phyloP scores from a whole-genome alignment of 2,888 invertebrate genomes.

The Catocala nupta region DNA sequence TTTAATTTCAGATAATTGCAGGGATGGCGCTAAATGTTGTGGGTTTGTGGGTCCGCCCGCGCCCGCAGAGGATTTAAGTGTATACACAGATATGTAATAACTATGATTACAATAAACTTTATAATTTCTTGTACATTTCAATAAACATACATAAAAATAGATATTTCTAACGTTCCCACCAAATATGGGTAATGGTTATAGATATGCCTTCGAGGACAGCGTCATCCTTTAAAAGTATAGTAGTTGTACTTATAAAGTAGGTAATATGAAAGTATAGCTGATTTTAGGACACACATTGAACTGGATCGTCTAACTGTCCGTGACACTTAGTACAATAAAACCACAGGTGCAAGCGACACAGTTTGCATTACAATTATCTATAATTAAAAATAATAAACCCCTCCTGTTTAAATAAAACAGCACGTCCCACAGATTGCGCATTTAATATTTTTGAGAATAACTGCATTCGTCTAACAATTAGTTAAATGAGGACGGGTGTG shows the following conservation, averaged over 20 bases:
- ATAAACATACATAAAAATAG: too few species aligned
- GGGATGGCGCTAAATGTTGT: too few species aligned
- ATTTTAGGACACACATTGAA: constrained; percentile 47
- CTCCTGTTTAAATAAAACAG: constrained; percentile 21
- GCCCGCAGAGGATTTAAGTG: too few species aligned
- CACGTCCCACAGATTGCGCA: constrained; percentile 33
- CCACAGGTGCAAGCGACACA: constrained; percentile 56
- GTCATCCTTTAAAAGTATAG: too few species aligned
- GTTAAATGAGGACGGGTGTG: constrained; percentile 54
- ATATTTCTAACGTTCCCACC: too few species aligned
- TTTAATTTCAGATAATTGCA: too few species aligned
- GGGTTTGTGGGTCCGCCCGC: too few species aligned
- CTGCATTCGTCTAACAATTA: constrained; percentile 48
- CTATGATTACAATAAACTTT: too few species aligned
- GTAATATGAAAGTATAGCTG: constrained; percentile 30
- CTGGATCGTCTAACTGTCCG: constrained; percentile 70
- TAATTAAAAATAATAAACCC: constrained; percentile 35
- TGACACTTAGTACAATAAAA: constrained; percentile 71
- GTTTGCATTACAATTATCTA: constrained; percentile 38
- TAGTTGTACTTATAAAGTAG: neutral
- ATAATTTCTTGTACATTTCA: too few species aligned
- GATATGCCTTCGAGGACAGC: too few species aligned
- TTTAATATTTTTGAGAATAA: constrained; percentile 31
- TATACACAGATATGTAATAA: too few species aligned
- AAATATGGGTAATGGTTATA: too few species aligned